Evolutionary conservation across 2,888 invertebrate species (phyloP), one percentile per base, ranked within the genome.

Genomic region (Agrilus cyanescens): DNA sequence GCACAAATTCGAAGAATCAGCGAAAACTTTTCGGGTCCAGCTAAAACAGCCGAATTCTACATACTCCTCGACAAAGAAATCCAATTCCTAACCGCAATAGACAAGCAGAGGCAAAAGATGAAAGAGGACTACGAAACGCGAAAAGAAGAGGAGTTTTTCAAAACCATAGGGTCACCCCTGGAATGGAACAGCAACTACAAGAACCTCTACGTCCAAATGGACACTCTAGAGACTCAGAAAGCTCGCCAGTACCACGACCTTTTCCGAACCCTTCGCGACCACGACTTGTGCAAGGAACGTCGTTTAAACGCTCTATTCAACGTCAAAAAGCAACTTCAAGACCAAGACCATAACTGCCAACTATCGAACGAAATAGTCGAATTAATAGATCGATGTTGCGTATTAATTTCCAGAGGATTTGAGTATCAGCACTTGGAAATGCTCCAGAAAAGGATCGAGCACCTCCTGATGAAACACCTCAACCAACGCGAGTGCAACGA

Each of bases 151-250:
- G 70, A 71, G 46, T 75, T 85, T 56, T 68, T 88, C 34, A 76
- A 78, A 48, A 71, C 75, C 53, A 75, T 85, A 57, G 79, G 82
- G 4, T 73, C 76, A 50, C 85, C 93, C 0, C 73, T 85, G 33
- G 75, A 77, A 43, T 89, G 88, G 85, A 74, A 75, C 46, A 80
- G 82, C 38, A 50, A 53, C 8, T 56, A 53, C 36, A 40, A 38
- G 31, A 66, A 69, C 53, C 51, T 68, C 46, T 60, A 76, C 30
- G 75, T 89, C 13, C 76, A 82, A 50, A 82, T 93, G 82, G 85
- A 90, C 52, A 84, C 89, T 1, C 60, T 85, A 39, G 83, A 82
- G 60, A 84, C 82, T 14, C 85, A 89, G 57, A 77, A 80, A 54
- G 88, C 86, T 12, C 76, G 80, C 39, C 81, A 84, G 57, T 71